Evolutionary conservation across 2,113 vertebrate genomes (phyloP).

Genomic region (Aegotheles bennettii): DNA sequence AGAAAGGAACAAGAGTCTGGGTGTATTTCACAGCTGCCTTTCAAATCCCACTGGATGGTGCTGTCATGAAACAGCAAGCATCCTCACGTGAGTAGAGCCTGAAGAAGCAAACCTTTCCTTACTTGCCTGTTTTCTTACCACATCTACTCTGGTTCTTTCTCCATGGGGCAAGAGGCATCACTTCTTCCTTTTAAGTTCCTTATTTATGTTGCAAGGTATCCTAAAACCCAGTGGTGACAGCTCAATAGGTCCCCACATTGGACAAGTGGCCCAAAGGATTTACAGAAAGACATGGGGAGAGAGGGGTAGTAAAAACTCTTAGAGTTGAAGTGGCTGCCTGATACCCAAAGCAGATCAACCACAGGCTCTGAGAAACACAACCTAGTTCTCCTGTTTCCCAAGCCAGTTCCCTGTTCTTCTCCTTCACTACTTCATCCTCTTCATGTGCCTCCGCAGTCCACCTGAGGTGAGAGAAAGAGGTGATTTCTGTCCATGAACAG

Average conservation of each 20-base stretch:
- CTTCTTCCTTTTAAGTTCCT: background rate
- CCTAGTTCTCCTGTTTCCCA: background rate
- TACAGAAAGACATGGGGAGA: background rate
- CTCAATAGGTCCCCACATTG: background rate
- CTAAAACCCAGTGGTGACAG: rapidly evolving
- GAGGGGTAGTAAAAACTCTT: background rate
- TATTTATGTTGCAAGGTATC: background rate
- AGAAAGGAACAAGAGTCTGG: constrained; percentile 21
- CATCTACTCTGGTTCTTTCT: background rate
- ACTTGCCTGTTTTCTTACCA: background rate
- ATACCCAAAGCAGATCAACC: background rate
- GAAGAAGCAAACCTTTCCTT: background rate
- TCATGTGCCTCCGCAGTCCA: rapidly evolving
- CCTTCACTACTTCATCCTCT: background rate
- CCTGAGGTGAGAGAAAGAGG: background rate
- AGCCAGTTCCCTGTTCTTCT: background rate
- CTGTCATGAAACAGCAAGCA: background rate
- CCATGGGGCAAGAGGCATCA: background rate
- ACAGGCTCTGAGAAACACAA: background rate
- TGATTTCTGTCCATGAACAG: background rate
- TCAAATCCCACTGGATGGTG: background rate
- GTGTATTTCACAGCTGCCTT: constrained; percentile 27
- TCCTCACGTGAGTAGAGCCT: background rate
- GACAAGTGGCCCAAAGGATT: background rate
- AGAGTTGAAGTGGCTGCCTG: background rate